A percentile compares a stretch with the other conserved stretches of the same genome.
These are phyloP conservation scores for Ditula angustiorana DNA, from an alignment of 2,888 invertebrate species.

Conservation along the genomic window DNA sequence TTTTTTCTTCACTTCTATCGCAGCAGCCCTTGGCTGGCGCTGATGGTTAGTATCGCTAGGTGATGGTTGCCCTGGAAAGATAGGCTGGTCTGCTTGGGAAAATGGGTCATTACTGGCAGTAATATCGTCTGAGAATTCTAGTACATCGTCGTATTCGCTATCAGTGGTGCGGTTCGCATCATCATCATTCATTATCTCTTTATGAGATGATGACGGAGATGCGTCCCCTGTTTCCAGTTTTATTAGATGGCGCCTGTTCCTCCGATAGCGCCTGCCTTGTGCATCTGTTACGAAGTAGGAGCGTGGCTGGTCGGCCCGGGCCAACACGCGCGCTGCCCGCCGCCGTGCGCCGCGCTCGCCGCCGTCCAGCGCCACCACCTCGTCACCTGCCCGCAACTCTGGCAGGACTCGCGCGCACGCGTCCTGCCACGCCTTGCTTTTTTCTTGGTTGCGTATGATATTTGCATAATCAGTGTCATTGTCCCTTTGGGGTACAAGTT, in stretches of 20 bases:
- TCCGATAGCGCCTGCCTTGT: conserved; percentile 4
- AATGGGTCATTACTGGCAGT: no score
- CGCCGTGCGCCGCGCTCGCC: neutral
- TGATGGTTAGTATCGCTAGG: no score
- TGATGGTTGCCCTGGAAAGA: no score
- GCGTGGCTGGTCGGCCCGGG: conserved; percentile 23
- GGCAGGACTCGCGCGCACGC: neutral
- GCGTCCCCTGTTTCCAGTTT: neutral
- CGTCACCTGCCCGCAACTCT: conserved; percentile 14
- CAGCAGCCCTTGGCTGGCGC: no score
- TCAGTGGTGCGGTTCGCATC: no score
- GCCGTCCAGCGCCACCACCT: conserved; percentile 16
- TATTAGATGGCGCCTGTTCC: conserved; percentile 24
- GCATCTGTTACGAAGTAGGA: conserved; percentile 34
- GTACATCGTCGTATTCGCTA: no score
- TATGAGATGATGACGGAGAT: no score
- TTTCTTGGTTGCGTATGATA: conserved; percentile 1
- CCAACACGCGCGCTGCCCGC: conserved; percentile 18
- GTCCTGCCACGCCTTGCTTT: conserved; percentile 29
- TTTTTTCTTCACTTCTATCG: no score
- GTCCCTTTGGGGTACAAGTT: conserved; percentile 18
- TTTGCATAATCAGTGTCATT: conserved; percentile 5
- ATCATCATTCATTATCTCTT: no score
- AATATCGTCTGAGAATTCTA: no score
- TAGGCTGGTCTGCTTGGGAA: no score